phyloP scores from a whole-genome alignment of 2,797 vertebrate species.

The Odontamblyopus rebecca region DNA sequence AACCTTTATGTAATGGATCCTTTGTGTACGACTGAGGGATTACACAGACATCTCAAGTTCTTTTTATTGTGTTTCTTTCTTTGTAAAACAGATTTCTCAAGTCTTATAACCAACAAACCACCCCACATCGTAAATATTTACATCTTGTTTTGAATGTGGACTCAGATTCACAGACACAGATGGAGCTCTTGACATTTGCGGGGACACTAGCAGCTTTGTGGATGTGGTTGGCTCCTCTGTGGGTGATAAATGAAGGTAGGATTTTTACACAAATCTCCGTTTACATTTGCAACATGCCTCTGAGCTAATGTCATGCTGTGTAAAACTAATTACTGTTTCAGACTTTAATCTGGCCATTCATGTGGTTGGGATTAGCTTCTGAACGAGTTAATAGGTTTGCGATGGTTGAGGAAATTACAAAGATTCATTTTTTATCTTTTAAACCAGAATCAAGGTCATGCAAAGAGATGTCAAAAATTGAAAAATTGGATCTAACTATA shows the following conservation, averaged over 20 bases:
- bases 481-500: neutral
- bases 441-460: neutral
- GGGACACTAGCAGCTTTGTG: conserved; percentile 1
- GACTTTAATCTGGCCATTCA: conserved; percentile 5
- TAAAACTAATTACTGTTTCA: conserved; percentile 4
- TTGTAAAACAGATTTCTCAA: neutral
- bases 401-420: neutral
- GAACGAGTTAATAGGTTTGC: neutral
- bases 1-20: too few relatives aligned
- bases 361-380: conserved; percentile 4
- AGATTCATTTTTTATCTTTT: conserved; percentile 2
- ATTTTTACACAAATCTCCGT: conserved; percentile 6
- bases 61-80: neutral
- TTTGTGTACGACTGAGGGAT: too few relatives aligned
- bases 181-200: neutral
- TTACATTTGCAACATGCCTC: conserved; percentile 5
- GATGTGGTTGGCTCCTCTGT: neutral
- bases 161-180: neutral
- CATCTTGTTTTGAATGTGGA: neutral
- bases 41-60: neutral
- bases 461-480: neutral
- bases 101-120: neutral
- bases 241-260: neutral
- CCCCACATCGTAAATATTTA: neutral
- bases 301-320: neutral